Base-by-base conservation (phyloP, 2,113 vertebrate genomes). In the Haemorhous mexicanus region DNA sequence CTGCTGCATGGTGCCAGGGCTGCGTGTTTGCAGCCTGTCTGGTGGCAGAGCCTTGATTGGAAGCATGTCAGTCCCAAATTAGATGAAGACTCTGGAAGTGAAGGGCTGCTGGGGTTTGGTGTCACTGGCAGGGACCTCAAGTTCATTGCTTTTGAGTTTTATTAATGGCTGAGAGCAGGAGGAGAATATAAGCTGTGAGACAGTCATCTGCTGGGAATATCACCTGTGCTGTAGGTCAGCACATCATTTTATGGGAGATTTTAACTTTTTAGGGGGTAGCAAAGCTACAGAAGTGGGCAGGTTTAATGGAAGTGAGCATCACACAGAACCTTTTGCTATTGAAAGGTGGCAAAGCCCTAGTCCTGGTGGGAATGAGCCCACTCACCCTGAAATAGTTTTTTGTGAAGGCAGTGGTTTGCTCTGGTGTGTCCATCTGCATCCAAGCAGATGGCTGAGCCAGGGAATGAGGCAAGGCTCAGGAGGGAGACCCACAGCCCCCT, bases 281-380 rank as follows among this genome's bases (percentile, higher is more conserved):
- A 14, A 23, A 46, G 50, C 73, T 89, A 39, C 18, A 22, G 37
- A 66, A 80, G 32, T 7, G 2, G 20, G n/a, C 4, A 32, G 46
- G n/a, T 86, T 56, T 86, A 89, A 61, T 24, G 26, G 26, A 63
- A 90, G 20, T 0, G 2, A 83, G 22, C 7, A 13, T 6, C 3
- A 3, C 53, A 55, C 3, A 3, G 32, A 73, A 39, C 30, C 5
- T 86, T 86, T 63, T 59, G 32, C 27, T n/a, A 3, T 0, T 68
- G 44, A 73, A 82, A 39, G 13, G 50, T 87, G 39, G 56, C 37
- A 78, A 75, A 72, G 61, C 28, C n/a, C 78, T 33, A 16, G 20
- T 62, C 41, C 46, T 2, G 2, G 27, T 2, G 7, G 32, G 37
- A 90, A 56, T 0, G 1, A 94, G 21, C 30, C 59, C 22, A 8